These are phyloP conservation scores for Anisognathus igniventris DNA, from an alignment of 2,797 vertebrate species.

Conservation along the genomic window DNA sequence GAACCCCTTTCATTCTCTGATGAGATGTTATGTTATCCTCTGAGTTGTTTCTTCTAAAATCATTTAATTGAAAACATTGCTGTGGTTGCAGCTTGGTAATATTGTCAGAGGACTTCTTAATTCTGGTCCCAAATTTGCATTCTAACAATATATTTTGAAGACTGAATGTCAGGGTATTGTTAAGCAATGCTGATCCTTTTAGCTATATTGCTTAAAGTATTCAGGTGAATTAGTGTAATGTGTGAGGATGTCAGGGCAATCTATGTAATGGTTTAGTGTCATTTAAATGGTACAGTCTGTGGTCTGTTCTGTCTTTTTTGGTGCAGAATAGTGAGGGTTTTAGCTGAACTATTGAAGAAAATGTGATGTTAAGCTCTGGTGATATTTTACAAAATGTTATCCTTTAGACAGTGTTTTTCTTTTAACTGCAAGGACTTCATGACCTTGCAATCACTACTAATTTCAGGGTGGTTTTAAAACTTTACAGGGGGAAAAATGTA, in stretches of 20 bases:
- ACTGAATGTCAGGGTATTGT: not conserved
- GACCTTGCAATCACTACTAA: not conserved
- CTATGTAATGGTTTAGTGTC: not conserved
- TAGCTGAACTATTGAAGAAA: not conserved
- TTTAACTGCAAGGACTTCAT: not conserved
- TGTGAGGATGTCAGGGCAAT: not conserved
- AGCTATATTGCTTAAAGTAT: not conserved
- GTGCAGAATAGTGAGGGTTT: not conserved
- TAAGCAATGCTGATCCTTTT: not conserved
- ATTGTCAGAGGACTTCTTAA: not conserved
- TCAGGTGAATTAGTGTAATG: not conserved
- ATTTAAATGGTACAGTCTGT: not conserved
- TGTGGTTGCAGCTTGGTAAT: not conserved
- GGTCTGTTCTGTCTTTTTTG: not conserved
- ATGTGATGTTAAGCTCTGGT: not conserved
- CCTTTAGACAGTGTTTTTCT: not conserved
- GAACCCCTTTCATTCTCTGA: not conserved
- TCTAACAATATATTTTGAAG: not conserved
- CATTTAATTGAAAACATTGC: conserved; percentile 15
- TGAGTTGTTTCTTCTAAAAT: conserved; percentile 11
- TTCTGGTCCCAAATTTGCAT: not conserved
- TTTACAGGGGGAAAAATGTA: not conserved
- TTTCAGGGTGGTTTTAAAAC: not conserved
- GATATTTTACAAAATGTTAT: not conserved
- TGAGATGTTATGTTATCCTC: not conserved